phyloP scores from a whole-genome alignment of 2,113 vertebrate species.

The Cyrtonyx montezumae region DNA sequence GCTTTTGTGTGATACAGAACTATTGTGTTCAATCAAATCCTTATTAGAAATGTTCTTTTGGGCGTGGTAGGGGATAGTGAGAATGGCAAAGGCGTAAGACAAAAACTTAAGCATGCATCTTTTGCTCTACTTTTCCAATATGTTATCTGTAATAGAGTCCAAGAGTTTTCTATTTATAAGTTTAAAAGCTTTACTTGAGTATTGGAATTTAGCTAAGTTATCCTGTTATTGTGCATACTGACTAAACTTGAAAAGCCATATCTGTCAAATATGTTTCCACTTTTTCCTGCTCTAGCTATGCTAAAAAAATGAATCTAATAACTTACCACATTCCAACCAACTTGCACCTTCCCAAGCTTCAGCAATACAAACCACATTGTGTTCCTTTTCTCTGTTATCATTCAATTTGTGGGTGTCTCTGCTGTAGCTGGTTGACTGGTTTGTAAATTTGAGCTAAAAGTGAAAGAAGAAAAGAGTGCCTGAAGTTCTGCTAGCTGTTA shows the following conservation, averaged over 20 bases:
- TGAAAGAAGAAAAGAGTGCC: not conserved
- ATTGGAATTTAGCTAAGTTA: not conserved
- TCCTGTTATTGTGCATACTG: not conserved
- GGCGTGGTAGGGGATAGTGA: no score
- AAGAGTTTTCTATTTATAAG: not conserved
- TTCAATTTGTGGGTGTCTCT: not conserved
- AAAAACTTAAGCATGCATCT: not conserved
- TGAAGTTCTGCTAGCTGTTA: fast-evolving
- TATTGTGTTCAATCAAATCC: not conserved
- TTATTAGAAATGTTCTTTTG: not conserved
- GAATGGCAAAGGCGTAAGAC: not conserved
- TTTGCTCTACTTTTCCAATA: not conserved
- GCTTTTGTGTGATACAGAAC: not conserved
- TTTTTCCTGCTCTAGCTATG: not conserved
- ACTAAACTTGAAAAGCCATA: not conserved
- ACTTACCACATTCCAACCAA: not conserved
- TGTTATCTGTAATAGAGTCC: no score
- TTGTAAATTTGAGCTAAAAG: not conserved
- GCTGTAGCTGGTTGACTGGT: not conserved
- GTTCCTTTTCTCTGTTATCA: fast-evolving
- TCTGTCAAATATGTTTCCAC: not conserved
- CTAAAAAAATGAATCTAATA: not conserved
- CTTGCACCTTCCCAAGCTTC: not conserved
- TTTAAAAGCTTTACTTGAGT: not conserved
- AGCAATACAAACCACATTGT: not conserved